Base-by-base conservation (phyloP, 2,113 vertebrate species). In the Pimephales promelas region DNA sequence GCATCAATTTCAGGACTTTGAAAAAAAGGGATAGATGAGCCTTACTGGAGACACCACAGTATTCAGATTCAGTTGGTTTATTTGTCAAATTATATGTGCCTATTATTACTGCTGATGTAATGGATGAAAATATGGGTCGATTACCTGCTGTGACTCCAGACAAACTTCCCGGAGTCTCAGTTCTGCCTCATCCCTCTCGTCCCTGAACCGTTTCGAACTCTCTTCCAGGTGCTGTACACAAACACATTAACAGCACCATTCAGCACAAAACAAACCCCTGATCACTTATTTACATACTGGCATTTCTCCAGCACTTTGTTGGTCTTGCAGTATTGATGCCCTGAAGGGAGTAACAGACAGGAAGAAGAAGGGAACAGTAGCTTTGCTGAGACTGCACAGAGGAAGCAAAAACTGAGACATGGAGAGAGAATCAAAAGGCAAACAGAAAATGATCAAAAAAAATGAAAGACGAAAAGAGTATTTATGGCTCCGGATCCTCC, bases 121-220 rank as follows among this genome's bases (percentile, higher is more conserved):
- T 5, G 1, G 40, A 34, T 59, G 20, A 6, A 4, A 11, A 5
- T 26, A n/a, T 24, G 31, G 54, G 34, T 7, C 4, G 43, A 78
- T 78, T 75, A 94, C 93, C 88, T 94, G 92, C 83, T 95, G 91
- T n/a, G 93, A 95, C 31, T 93, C 92, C 24, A 68, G 43, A 34
- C 92, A 91, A 83, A 91, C 93, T 86, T 94, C 90, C 81, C 89
- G 90, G 61, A 93, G 83, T 77, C 90, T 93, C 45, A 86, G 88
- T 62, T 95, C 89, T 14, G 89, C 89, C 10, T 70, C 83, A 43
- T 92, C 88, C 79, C 91, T 92, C 64, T 88, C 90, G 81, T 89
- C 88, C 85, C 82, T 91, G 66, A 95, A 82, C 68, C 88, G 66
- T 82, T 76, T 90, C 26, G 92, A 10, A 40, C 79, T 89, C 79